These are phyloP conservation scores for Apis laboriosa DNA, from an alignment of 1,140 invertebrate species.

Conservation along the genomic window DNA sequence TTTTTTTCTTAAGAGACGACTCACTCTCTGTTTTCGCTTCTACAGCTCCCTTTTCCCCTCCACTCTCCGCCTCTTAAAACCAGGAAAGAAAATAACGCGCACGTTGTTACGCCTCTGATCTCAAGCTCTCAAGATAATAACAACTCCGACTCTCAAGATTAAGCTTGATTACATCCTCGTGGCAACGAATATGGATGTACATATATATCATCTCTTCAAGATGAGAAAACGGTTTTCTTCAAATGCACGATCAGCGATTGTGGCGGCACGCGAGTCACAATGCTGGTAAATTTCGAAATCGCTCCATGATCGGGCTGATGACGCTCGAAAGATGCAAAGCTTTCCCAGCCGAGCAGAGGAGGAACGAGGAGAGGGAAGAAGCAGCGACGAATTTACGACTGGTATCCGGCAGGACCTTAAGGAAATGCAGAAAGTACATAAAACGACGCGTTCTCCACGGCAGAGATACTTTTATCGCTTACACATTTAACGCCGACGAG, in stretches of 20 bases:
- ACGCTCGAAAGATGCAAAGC: not conserved
- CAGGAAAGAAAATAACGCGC: not conserved
- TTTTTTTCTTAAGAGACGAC: too few species aligned
- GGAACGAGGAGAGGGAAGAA: not conserved
- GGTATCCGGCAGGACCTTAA: slow-evolving; percentile 52
- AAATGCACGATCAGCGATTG: not conserved
- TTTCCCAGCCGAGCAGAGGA: too few species aligned
- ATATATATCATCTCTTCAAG: not conserved
- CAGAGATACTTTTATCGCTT: slow-evolving; percentile 68
- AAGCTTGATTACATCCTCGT: too few species aligned
- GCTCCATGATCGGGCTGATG: not conserved
- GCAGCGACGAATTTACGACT: slow-evolving; percentile 54
- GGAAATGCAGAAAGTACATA: slow-evolving; percentile 64
- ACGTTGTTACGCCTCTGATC: not conserved
- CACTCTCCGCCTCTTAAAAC: not conserved
- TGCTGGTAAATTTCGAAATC: slow-evolving; percentile 20
- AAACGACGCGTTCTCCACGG: slow-evolving; percentile 56
- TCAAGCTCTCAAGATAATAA: not conserved
- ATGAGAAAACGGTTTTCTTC: not conserved
- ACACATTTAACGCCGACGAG: slow-evolving; percentile 61
- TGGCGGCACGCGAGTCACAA: not conserved
- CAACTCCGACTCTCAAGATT: not conserved
- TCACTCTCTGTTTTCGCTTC: not conserved
- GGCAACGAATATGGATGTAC: too few species aligned
- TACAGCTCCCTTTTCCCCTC: not conserved